Evolutionary conservation across 2,797 vertebrate genomes (phyloP).

Genomic region (Pseudopleuronectes americanus): DNA sequence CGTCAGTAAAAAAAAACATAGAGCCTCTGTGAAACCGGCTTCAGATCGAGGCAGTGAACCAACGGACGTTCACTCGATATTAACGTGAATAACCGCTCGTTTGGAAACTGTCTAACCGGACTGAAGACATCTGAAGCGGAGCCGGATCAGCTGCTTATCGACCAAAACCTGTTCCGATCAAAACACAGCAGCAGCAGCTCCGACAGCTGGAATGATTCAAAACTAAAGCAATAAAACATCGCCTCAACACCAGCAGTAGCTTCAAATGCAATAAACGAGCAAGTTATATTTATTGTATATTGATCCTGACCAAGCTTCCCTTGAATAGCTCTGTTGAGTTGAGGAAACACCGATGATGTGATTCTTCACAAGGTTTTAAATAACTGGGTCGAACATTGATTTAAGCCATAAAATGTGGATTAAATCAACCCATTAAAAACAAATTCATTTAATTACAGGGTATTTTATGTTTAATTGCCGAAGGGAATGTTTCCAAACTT

Average conservation of each 20-base stretch:
- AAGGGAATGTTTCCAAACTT: not conserved
- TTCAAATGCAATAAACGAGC: not conserved
- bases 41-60: slow-evolving; percentile 17
- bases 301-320: slow-evolving; percentile 14
- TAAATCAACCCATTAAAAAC: not conserved
- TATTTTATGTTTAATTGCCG: not conserved
- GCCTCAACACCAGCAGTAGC: not conserved
- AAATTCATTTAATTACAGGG: not conserved
- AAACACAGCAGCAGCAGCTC: not conserved
- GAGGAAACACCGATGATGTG: slow-evolving; percentile 9
- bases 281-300: slow-evolving; percentile 9
- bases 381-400: too few species aligned
- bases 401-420: not conserved
- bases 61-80: slow-evolving; percentile 5
- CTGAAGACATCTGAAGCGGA: too few species aligned
- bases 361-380: not conserved
- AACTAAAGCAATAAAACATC: not conserved
- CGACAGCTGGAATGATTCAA: not conserved
- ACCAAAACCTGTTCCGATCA: too few species aligned
- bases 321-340: slow-evolving; percentile 38
- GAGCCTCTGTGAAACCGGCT: slow-evolving; percentile 35
- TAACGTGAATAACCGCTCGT: too few species aligned
- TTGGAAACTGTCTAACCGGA: too few species aligned
- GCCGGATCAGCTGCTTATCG: too few species aligned
- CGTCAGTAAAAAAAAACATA: slow-evolving; percentile 14